Base-by-base conservation (phyloP, 2,797 vertebrate genomes). In the Sebastes flavidus region DNA sequence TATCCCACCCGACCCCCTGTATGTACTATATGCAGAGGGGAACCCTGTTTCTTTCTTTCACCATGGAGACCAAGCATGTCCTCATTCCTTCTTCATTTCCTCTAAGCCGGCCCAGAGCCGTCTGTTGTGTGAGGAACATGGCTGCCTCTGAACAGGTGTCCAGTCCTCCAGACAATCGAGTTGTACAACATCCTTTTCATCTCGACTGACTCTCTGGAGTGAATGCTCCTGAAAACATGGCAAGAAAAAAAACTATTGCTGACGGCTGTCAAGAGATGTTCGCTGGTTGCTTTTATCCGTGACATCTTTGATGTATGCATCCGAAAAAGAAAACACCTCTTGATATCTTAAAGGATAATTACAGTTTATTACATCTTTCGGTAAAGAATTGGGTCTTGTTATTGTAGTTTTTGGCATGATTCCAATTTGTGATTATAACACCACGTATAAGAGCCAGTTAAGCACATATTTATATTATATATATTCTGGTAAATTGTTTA, bases 61-160 rank as follows among this genome's bases (percentile, higher is more conserved):
- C 90, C 83, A 84, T 87, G 87, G 90, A 82, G 82, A 92, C 67
- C 68, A 82, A 80, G 75, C 87, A 60, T 81, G 87, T 88, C 84
- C 85, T 82, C 84, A 78, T 86, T 89, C 84, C 79, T 79, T 70
- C 77, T 71, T 66, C 65, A 25, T 61, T 83, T 85, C 75, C 77
- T 73, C 60, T 84, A 77, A 86, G 80, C 88, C 27, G 4, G 55
- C 72, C 65, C 79, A 30, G 65, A 74, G 83, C 85, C 32, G 59
- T 81, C 81, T 89, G 81, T 81, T 72, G 75, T 84, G 81, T 75
- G 69, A 69, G 86, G 72, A 74, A 82, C 85, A 46, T n/a, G 67
- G 49, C 87, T 82, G 91, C 75, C 87, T 90, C 87, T 42, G 87
- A 93, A 88, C 88, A 93, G 93, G 92, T 93, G 93, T 91, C 89